phyloP scores from a whole-genome alignment of 23 tunicate species.

The Trididemnum clinides region DNA sequence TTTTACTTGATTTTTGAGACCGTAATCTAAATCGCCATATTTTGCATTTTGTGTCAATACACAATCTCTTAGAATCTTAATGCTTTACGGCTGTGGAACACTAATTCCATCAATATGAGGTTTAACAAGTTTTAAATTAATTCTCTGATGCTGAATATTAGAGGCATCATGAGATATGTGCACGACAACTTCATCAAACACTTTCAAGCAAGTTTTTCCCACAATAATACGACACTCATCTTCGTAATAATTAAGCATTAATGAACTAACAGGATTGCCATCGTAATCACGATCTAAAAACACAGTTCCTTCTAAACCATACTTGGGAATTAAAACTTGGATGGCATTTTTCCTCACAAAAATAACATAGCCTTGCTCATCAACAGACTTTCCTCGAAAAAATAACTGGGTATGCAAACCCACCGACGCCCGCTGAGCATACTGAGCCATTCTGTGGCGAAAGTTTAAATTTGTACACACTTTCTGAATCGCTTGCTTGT shows the following conservation, averaged over 20 bases:
- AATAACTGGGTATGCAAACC: constrained; percentile 91
- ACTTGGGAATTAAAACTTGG: constrained; percentile 86
- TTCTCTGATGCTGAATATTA: constrained; percentile 83
- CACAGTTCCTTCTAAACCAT: constrained; percentile 94
- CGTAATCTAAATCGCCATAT: no score
- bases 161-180: constrained; percentile 84
- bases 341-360: constrained; percentile 87
- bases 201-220: constrained; percentile 36
- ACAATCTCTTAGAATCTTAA: no score
- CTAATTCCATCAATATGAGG: constrained; percentile 65
- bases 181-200: constrained; percentile 87
- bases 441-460: constrained; percentile 95
- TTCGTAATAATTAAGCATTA: constrained; percentile 53
- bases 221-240: constrained; percentile 65
- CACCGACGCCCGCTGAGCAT: constrained; percentile 92
- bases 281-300: constrained; percentile 70
- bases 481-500: constrained; percentile 80
- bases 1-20: no score
- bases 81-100: neutral
- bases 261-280: constrained; percentile 30
- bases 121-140: constrained; percentile 64
- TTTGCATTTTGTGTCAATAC: no score
- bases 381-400: constrained; percentile 75
- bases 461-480: constrained; percentile 87
- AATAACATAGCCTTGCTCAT: constrained; percentile 81